Percentiles rank a stretch among this genome's conserved stretches.
These are phyloP conservation scores for Mormyrus proboscirostris DNA, from an alignment of 2,797 vertebrate species.

Conservation along the genomic window DNA sequence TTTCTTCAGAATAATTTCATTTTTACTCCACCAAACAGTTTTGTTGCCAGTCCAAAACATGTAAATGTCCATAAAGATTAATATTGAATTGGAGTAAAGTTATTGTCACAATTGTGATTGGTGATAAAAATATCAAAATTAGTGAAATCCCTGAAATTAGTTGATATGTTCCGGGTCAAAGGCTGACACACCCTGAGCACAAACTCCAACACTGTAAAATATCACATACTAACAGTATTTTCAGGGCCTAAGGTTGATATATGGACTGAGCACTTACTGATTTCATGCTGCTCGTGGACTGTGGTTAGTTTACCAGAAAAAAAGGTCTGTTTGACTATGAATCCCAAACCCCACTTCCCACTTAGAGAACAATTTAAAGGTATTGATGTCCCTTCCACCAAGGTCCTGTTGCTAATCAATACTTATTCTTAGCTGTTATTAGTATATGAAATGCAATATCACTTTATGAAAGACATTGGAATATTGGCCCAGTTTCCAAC, in stretches of 20 bases:
- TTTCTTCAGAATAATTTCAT: background rate
- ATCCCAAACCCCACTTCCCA: slow-evolving; percentile 55
- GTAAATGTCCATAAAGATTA: background rate
- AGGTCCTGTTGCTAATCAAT: slow-evolving; percentile 59
- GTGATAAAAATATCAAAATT: no score
- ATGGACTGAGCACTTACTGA: background rate
- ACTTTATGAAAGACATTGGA: slow-evolving; percentile 52
- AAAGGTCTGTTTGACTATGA: slow-evolving; percentile 37
- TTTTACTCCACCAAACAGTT: background rate
- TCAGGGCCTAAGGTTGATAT: background rate
- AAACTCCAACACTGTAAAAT: background rate
- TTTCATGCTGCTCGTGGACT: background rate
- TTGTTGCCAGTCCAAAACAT: background rate
- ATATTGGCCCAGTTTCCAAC: slow-evolving; percentile 56
- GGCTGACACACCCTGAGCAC: background rate
- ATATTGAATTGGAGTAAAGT: background rate
- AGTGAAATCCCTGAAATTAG: no score
- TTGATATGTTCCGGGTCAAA: background rate
- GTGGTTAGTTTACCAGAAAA: slow-evolving; percentile 20
- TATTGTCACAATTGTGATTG: background rate
- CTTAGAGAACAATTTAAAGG: slow-evolving; percentile 57
- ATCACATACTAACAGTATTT: background rate
- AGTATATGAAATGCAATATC: slow-evolving; percentile 55
- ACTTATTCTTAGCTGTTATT: slow-evolving; percentile 53
- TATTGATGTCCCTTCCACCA: slow-evolving; percentile 43